These are phyloP conservation scores for Erebia palarica DNA, from an alignment of 2,888 invertebrate species.

Conservation along the genomic window DNA sequence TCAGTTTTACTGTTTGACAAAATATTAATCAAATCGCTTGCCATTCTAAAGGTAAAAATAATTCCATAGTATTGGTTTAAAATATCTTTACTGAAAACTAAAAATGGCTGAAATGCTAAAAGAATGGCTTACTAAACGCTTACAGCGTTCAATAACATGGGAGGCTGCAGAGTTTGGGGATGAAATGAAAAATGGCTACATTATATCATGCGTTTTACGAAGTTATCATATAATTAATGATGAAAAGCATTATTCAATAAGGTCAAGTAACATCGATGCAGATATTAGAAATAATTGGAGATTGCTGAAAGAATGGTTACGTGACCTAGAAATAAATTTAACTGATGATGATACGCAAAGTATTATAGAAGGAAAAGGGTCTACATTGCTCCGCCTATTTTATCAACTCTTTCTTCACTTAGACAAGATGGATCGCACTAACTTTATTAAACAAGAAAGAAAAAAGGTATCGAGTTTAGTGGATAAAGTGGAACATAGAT, in stretches of 20 bases:
- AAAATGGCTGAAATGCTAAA: constrained; percentile 83
- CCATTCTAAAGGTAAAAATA: too few species aligned
- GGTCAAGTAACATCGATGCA: constrained; percentile 59
- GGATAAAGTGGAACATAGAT: constrained; percentile 66
- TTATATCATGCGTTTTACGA: constrained; percentile 80
- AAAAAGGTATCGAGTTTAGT: constrained; percentile 68
- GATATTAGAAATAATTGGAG: constrained; percentile 78
- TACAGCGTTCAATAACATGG: constrained; percentile 80
- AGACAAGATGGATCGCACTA: constrained; percentile 80
- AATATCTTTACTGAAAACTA: neutral
- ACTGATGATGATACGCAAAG: constrained; percentile 69
- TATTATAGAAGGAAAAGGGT: constrained; percentile 76
- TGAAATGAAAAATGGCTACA: constrained; percentile 81
- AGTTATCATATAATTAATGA: constrained; percentile 83
- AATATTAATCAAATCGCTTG: too few species aligned
- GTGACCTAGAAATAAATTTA: constrained; percentile 71
- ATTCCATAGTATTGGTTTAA: too few species aligned
- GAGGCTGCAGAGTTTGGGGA: constrained; percentile 79
- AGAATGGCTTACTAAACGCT: constrained; percentile 82
- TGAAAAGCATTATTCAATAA: constrained; percentile 77
- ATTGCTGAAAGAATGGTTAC: constrained; percentile 78
- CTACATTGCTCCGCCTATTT: constrained; percentile 79
- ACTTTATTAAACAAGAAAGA: constrained; percentile 77
- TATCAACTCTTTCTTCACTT: constrained; percentile 84
- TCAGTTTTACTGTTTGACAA: too few species aligned